Base-by-base conservation (phyloP, 2,113 vertebrate species). In the Azemiops feae region DNA sequence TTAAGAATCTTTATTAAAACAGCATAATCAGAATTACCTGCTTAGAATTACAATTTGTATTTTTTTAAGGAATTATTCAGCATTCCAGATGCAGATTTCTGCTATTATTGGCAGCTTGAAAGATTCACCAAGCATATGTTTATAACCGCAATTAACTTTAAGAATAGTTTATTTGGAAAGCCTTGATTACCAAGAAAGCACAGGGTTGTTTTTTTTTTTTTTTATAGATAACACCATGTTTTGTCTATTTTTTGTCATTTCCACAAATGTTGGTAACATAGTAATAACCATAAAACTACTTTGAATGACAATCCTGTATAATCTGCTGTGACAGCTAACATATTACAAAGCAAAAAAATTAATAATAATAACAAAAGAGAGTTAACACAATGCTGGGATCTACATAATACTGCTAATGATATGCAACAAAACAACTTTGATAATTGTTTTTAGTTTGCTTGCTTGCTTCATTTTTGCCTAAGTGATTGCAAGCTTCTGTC, bases 131-230 rank as follows among this genome's bases (percentile, higher is more conserved):
- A 87, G 74, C 85, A 91, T 93, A 34, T 22, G 60, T 25, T 8
- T 91, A 55, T 89, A 16, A 91, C 3, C 60, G 18, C 1, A 90
- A 50, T 92, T 18, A 91, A 88, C 60, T 20, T 20, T 8, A 89
- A 94, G 57, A 18, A 91, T 93, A 89, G 94, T 90, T 93, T 93
- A 93, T 90, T 91, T 93, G 81, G 1, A 53, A 81, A 87, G 23
- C 16, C 58, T 18, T 92, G 3, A n/a, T 58, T 94, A 95, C 91
- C 5, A 93, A n/a, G 2, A 94, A 90, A 47, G 34, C 7, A 53
- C 9, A 94, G 87, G 94, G 27, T 11, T 8, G 5, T 74, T 12
- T 16, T 50, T 18, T 74, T 12, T 16, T 50, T 18, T 10, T 34
- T 69, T 34, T 34, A 14, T 2, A 55, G 22, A 54, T 14, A 45